phyloP scores from a whole-genome alignment of 2,888 invertebrate genomes.

The Cataglyphis rosenhaueri region DNA sequence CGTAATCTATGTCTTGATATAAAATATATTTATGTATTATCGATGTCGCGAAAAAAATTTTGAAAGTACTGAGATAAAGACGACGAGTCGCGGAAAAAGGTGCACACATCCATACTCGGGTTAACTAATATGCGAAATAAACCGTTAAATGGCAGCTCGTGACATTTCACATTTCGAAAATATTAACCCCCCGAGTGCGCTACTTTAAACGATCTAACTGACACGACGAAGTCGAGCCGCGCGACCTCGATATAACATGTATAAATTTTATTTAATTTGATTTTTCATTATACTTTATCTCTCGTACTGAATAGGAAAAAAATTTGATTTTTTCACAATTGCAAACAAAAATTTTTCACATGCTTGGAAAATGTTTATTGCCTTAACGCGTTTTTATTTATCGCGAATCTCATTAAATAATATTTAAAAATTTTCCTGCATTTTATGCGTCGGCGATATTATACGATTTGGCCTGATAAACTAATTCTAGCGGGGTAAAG shows the following conservation, averaged over 20 bases:
- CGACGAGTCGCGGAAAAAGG: neutral
- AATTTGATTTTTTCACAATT: neutral
- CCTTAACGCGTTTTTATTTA: neutral
- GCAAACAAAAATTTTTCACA: neutral
- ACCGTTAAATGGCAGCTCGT: slow-evolving; percentile 20
- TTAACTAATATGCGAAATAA: neutral
- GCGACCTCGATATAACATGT: slow-evolving; percentile 24
- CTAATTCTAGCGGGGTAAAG: neutral
- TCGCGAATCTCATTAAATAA: neutral
- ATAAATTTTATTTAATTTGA: slow-evolving; percentile 4
- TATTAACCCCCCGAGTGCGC: neutral
- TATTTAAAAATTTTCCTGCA: neutral
- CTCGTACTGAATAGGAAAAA: neutral
- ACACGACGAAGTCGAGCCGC: neutral
- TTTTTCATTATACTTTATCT: neutral
- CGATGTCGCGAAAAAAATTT: neutral
- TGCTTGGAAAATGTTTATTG: neutral
- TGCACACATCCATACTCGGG: neutral
- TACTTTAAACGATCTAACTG: neutral
- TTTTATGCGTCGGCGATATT: neutral
- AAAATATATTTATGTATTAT: neutral
- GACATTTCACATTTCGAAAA: slow-evolving; percentile 38
- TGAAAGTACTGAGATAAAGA: neutral
- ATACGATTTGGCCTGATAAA: neutral
- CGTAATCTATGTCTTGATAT: neutral